Evolutionary conservation across 2,113 vertebrate genomes (phyloP).

Genomic region (Recurvirostra avosetta): DNA sequence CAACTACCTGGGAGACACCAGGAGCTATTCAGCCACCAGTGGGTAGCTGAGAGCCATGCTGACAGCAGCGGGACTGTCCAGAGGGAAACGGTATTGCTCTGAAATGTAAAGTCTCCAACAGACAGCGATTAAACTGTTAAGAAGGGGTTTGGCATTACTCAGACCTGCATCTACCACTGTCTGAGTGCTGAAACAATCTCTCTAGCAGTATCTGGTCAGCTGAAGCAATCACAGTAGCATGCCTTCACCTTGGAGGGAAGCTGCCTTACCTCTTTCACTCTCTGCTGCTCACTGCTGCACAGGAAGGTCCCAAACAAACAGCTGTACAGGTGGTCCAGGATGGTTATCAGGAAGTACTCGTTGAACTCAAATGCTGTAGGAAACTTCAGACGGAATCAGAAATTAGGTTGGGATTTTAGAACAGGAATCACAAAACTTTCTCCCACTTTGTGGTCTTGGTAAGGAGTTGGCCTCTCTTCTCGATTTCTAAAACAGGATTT

Average conservation of each 20-base stretch:
- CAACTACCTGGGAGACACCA: not conserved
- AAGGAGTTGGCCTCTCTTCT: not conserved
- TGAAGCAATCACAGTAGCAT: not conserved
- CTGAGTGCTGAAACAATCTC: not conserved
- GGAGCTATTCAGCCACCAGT: not conserved
- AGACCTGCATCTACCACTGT: not conserved
- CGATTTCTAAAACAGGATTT: not conserved
- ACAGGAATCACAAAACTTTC: not conserved
- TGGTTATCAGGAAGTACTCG: conserved; percentile 92
- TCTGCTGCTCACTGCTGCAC: conserved; percentile 94
- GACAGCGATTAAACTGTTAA: not conserved
- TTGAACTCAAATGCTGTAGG: conserved; percentile 98
- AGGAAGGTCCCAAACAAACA: conserved; percentile 97
- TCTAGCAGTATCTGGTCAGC: not conserved
- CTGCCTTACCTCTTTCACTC: conserved; percentile 86
- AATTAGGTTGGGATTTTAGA: not conserved
- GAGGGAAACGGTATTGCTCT: not conserved
- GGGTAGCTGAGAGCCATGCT: not conserved
- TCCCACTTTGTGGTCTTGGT: not conserved
- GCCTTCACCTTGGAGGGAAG: not conserved
- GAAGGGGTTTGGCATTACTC: not conserved
- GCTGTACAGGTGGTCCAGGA: conserved; percentile 96
- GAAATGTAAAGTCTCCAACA: not conserved
- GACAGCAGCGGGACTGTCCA: not conserved
- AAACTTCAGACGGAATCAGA: conserved; percentile 78